Base-by-base conservation (phyloP, 2,888 invertebrate species). In the Pocota personata region DNA sequence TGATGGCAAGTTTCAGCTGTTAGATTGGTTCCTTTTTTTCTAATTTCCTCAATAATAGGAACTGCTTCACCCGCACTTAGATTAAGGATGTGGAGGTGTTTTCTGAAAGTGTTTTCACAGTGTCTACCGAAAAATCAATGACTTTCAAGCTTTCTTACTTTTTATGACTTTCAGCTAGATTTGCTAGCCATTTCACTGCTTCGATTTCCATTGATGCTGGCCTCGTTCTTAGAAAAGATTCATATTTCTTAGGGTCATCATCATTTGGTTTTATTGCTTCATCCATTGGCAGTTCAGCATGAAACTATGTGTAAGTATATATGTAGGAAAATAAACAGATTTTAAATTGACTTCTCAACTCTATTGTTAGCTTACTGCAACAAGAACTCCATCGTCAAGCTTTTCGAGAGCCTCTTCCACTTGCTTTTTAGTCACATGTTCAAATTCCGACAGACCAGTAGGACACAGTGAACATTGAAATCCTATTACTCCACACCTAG, bases 1-100 rank as follows among this genome's bases (percentile, higher is more conserved):
- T 96, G 96, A 88, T 95, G 95, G 89, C 96, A 96, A 0, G 96
- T 96, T 91, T 96, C 96, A 0, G 94, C 95, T 0, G 95, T 95
- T 77, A 96, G 92, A 0, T 94, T 94, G 0, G 93, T 93, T 3
- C 94, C 94, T 89, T 93, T 93, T 0, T 89, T 91, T 24, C 89
- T 89, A 57, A 89, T 94, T 60, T 93, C 90, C 40, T 92, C 91
- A 58, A 96, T 91, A n/a, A 95, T 88, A 0, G 94, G 93, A 24
- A 96, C 91, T 0, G 94, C 94, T 7, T 93, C 93, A 0, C 94
- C 93, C 0, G 95, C 93, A 55, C 96, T 96, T 7, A 96, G 93
- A 90, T 96, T 96, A 1, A 96, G 95, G 40, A 95, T 94, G 90
- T 96, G 96, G 40, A 95, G 94, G 73, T 94, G 93, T 5, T 94